A percentile compares a stretch with the other conserved stretches of the same genome.
Evolutionary conservation across 2,113 vertebrate genomes (phyloP).

Genomic region (Ceratotherium simum): DNA sequence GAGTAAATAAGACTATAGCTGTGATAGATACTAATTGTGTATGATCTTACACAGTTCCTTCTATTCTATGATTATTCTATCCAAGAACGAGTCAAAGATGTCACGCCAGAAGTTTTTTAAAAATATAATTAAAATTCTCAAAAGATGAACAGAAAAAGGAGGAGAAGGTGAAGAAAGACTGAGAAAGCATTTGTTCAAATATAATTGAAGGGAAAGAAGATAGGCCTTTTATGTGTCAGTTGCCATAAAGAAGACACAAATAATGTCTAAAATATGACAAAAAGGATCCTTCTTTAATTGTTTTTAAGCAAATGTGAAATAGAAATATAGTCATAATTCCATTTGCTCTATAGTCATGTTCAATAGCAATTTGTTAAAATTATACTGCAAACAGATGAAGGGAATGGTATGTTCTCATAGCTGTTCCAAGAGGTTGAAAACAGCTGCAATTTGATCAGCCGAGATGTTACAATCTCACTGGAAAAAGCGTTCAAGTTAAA

Average conservation of each 20-base stretch:
- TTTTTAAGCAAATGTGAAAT: constrained; percentile 12
- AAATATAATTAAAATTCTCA: constrained; percentile 19
- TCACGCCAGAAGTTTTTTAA: background rate
- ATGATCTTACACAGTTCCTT: background rate
- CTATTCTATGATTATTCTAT: background rate
- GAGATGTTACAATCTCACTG: background rate
- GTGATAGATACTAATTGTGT: background rate
- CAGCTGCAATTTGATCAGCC: background rate
- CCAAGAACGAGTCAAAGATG: background rate
- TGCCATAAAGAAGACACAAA: background rate
- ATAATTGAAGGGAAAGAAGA: background rate
- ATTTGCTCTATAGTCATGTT: background rate
- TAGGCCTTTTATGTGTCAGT: background rate
- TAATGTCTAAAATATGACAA: background rate
- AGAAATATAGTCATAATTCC: background rate
- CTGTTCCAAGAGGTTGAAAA: background rate
- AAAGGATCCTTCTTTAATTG: background rate
- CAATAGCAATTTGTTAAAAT: background rate
- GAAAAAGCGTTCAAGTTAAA: background rate
- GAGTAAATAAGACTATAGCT: background rate
- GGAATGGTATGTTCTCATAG: background rate
- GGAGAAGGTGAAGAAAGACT: background rate
- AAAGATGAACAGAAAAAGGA: background rate
- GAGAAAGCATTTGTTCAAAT: background rate
- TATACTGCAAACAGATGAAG: background rate